Base-by-base conservation (phyloP, 2,797 vertebrate species). In the Sphenopsis melanotis region DNA sequence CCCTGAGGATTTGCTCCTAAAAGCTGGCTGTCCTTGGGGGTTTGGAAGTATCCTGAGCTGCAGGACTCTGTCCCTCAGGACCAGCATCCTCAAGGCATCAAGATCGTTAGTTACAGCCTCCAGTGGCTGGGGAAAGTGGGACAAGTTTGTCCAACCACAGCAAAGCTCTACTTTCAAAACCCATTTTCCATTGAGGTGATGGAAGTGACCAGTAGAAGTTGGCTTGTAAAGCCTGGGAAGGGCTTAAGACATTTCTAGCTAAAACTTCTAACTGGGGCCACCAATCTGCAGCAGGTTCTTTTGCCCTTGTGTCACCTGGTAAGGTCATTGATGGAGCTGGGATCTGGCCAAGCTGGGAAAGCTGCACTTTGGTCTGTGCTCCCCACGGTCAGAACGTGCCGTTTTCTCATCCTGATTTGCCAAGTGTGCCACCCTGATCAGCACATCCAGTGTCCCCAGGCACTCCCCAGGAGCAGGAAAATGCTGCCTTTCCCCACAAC, bases 371-470 rank as follows among this genome's bases (percentile, higher is more conserved):
- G 53, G 21, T 39, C 42, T 53, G 17, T 49, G 56, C 27, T 37
- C 14, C 8, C 12, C 14, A 4, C 1, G 1, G 21, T 61, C 57
- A 47, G 61, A n/a, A 66, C 3, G 0, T 19, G 76, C 32, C 0
- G 0, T n/a, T 91, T 47, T 39, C 34, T 70, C 18, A 11, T 13
- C 46, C 44, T 22, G 44, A n/a, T 7, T 4, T 4, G 20, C 37
- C 37, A 80, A n/a, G 74, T 9, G 17, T 65, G 68, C 29, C 47
- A 57, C 42, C 37, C 44, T 4, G 11, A 39, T 87, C 27, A 15
- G 13, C 50, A 30, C 13, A 15, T 16, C 27, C 13, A 2, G 20
- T 36, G 47, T 79, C n/a, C 36, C 32, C 47, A n/a, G 64, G 59
- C 46, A 65, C 6, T 18, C 1, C 36, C 1, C 36, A 56, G 72